Percentiles rank a stretch among this genome's conserved stretches.
Evolutionary conservation across 2,888 invertebrate genomes (phyloP).

Genomic region (Drosophila birchii): DNA sequence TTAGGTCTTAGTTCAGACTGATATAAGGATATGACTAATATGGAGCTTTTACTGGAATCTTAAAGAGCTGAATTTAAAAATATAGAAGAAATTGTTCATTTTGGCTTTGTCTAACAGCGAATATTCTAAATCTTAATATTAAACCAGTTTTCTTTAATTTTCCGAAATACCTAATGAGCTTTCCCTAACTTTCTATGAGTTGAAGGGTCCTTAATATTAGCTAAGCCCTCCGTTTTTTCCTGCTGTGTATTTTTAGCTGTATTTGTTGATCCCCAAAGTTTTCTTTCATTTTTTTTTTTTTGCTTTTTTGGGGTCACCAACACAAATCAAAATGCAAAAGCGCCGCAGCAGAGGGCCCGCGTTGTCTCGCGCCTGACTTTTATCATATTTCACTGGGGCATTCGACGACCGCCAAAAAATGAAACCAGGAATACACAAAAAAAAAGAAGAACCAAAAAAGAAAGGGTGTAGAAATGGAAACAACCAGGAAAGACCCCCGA

Average conservation of each 20-base stretch:
- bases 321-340: constrained; percentile 76
- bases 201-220: neutral
- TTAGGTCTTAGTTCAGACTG: constrained; percentile 6
- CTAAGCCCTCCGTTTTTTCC: neutral
- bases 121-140: no score
- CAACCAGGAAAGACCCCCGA: constrained; percentile 31
- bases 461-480: constrained; percentile 35
- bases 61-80: neutral
- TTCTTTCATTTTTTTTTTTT: constrained; percentile 58
- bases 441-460: neutral
- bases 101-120: neutral
- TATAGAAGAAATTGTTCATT: neutral
- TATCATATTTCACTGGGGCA: constrained; percentile 77
- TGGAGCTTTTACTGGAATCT: neutral
- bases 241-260: constrained; percentile 1
- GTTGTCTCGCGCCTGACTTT: constrained; percentile 53
- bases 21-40: neutral
- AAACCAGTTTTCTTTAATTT: neutral
- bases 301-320: constrained; percentile 71
- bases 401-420: constrained; percentile 57
- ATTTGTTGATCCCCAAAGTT: constrained; percentile 10
- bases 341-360: constrained; percentile 32
- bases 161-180: neutral
- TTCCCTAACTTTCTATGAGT: neutral
- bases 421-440: constrained; percentile 4